Conservation (phyloP, 2,888 invertebrate species). For the Mayetiola destructor region DNA sequence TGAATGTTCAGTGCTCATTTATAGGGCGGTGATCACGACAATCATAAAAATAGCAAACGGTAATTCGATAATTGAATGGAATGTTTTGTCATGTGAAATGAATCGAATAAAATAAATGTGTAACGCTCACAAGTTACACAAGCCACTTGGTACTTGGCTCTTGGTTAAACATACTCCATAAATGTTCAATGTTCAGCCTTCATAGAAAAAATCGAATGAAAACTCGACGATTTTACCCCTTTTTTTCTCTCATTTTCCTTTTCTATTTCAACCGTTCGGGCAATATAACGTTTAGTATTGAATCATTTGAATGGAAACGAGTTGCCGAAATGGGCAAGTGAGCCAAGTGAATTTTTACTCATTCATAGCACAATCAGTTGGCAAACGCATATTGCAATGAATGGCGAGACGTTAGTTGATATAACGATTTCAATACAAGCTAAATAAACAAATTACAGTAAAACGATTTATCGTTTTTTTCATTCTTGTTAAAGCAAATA, state of each 20-base stretch:
- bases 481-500: no score
- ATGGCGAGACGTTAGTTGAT: no score
- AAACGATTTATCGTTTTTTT: constrained; percentile 1
- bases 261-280: background rate
- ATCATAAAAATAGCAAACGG: background rate
- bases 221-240: constrained; percentile 1
- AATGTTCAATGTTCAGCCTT: background rate
- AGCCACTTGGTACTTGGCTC: no score
- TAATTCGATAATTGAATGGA: background rate
- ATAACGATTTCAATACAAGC: no score
- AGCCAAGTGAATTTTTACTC: no score
- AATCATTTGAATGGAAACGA: constrained; percentile 9
- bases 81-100: constrained; percentile 8
- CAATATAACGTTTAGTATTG: background rate
- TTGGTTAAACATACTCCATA: background rate
- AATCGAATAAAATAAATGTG: constrained; percentile 3
- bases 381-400: no score
- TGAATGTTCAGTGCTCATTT: no score
- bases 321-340: no score
- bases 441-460: constrained; percentile 3
- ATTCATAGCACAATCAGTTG: no score
- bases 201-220: background rate
- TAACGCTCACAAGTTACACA: background rate
- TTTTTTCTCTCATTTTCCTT: background rate
- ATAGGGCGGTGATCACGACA: background rate